Evolutionary conservation across 2,888 invertebrate genomes (phyloP), one percentile per base, ranked within the genome.

Genomic region (Eubasilissa splendida): DNA sequence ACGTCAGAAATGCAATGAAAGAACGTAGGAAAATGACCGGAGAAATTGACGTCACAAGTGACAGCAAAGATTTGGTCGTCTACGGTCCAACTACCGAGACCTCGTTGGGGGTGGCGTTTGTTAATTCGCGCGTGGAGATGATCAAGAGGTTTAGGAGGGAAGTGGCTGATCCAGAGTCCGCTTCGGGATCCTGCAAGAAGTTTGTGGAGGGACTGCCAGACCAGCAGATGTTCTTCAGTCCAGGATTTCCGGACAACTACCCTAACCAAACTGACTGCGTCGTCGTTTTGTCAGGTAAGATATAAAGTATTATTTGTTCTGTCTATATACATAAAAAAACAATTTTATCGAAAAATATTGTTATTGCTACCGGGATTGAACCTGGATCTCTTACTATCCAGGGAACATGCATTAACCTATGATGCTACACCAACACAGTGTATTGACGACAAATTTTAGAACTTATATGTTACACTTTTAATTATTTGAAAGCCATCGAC

Each of bases 201-300:
- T 94, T 94, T 86, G 87, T 87, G 22, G 87, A 90, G 78, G 92
- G 92, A 22, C 92, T 93, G 85, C 87, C 88, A 9, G 88, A 87
- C n/a, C 91, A 91, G 85, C 89, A 89, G 84, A 93, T 93, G 85
- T 93, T 95, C 86, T 93, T 92, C 86, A 94, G 94, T 84, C 95
- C 95, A 0, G 92, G 92, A 84, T 94, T 92, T 88, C 94, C 94
- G 10, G 90, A 89, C 76, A 87, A 90, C 80, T 95, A 95, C 88
- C 93, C 94, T 9, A 93, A 93, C 85, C 90, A 92, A 84, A 92
- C 92, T 53, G 92, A 94, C 85, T 95, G 95, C 87, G 91, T 93
- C 80, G 90, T 91, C 81, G 89, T 93, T 31, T 89, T 95, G 81
- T 90, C 91, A 89, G 95, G 95, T 95, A 87, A 91, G 91, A 60